A percentile compares a stretch with the other conserved stretches of the same genome.
Conservation (phyloP, 1,140 invertebrate genomes). For the Psix sp. region DNA sequence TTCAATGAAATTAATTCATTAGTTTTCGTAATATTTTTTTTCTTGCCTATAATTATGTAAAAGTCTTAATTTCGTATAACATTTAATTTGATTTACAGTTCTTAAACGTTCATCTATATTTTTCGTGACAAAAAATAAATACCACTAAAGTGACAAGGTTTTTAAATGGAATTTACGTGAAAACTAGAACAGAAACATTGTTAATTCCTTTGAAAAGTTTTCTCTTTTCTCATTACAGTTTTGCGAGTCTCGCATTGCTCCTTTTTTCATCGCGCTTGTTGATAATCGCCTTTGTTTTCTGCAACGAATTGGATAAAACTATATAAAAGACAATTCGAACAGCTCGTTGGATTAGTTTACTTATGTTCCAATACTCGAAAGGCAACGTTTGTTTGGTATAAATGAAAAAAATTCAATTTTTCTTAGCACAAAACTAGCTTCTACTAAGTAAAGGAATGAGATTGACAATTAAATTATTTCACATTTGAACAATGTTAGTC, state of each 20-base stretch:
- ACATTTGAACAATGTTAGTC: not conserved
- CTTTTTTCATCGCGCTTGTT: conserved; percentile 25
- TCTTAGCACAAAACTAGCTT: not conserved
- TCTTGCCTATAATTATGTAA: no score
- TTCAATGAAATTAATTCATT: no score
- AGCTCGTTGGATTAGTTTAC: conserved; percentile 19
- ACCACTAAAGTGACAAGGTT: no score
- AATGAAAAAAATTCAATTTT: conserved; percentile 15
- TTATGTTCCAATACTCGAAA: conserved; percentile 11
- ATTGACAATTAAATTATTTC: not conserved
- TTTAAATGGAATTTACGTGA: no score
- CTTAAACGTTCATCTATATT: no score
- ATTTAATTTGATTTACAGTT: no score
- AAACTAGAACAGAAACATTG: conserved; percentile 25
- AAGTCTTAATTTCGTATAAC: no score
- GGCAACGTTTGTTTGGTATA: conserved; percentile 18
- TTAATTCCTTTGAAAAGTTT: conserved; percentile 17
- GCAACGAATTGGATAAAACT: conserved; percentile 16
- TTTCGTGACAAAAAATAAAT: no score
- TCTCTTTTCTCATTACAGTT: conserved; percentile 16
- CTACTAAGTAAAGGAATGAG: not conserved
- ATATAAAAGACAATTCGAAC: conserved; percentile 20
- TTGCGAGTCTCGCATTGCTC: conserved; percentile 16
- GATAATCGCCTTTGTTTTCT: conserved; percentile 26
- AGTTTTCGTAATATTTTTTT: no score